Percentiles rank a stretch among this genome's conserved stretches.
phyloP scores from a whole-genome alignment of 2,797 vertebrate genomes.

The Ciconia nigra region DNA sequence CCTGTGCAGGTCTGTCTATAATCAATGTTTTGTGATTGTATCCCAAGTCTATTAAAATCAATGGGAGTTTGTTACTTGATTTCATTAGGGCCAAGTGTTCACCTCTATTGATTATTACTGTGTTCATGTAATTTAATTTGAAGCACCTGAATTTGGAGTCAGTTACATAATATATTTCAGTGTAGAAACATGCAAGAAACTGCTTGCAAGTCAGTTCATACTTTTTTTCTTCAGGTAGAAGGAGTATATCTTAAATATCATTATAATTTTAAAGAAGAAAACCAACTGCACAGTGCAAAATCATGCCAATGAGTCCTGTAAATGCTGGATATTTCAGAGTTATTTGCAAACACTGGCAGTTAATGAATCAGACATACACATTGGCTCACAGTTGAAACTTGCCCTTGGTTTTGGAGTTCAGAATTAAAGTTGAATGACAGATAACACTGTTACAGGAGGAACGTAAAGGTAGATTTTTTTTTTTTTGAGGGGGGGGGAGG shows the following conservation, averaged over 20 bases:
- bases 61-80: not conserved
- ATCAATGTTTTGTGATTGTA: not conserved
- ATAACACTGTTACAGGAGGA: not conserved
- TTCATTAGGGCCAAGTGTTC: not conserved
- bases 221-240: not conserved
- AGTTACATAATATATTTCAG: not conserved
- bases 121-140: not conserved
- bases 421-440: not conserved
- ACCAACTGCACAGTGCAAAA: not conserved
- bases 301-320: not conserved
- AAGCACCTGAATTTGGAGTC: not conserved
- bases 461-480: not conserved
- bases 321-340: not conserved
- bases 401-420: not conserved
- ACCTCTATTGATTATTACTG: not conserved
- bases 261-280: not conserved
- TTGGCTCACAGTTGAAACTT: not conserved
- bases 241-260: not conserved
- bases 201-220: not conserved
- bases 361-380: not conserved
- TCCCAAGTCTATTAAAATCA: not conserved
- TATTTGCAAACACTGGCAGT: not conserved
- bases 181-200: not conserved
- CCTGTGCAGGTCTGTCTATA: not conserved
- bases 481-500: rapidly evolving